phyloP scores from a whole-genome alignment of 1,140 invertebrate species.

The Atopsyche davidsoni region DNA sequence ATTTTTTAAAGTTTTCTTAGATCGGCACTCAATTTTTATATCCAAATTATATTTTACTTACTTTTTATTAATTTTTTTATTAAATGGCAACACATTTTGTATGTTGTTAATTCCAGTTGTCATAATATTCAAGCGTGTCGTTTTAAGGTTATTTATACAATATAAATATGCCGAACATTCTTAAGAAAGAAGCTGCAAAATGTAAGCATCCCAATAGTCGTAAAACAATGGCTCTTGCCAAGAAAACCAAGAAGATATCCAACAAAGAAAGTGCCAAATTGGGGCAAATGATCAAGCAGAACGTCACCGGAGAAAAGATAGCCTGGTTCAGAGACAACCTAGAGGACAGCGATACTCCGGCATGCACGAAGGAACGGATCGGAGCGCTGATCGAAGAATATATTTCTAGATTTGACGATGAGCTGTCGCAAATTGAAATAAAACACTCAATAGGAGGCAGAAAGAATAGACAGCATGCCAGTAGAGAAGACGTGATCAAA shows the following conservation, averaged over 20 bases:
- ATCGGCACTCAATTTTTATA: too few relatives aligned
- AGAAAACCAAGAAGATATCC: slow-evolving; percentile 57
- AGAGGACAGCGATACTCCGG: slow-evolving; percentile 47
- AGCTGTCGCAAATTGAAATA: slow-evolving; percentile 66
- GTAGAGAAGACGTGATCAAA: slow-evolving; percentile 65
- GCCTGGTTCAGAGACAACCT: slow-evolving; percentile 60
- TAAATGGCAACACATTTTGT: background rate
- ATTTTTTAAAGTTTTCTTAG: too few relatives aligned
- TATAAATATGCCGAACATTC: background rate
- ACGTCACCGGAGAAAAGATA: slow-evolving; percentile 64
- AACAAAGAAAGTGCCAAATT: slow-evolving; percentile 60
- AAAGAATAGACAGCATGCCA: slow-evolving; percentile 68
- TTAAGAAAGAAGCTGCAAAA: slow-evolving; percentile 33
- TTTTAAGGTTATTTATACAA: background rate
- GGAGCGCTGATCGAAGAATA: slow-evolving; percentile 55
- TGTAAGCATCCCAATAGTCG: slow-evolving; percentile 73
- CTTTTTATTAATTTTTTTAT: too few relatives aligned
- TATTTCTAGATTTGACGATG: slow-evolving; percentile 61
- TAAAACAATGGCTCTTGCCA: slow-evolving; percentile 62
- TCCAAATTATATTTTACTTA: too few relatives aligned
- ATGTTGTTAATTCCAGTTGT: background rate
- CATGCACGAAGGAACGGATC: slow-evolving; percentile 52
- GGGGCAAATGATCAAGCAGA: slow-evolving; percentile 60
- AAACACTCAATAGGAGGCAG: slow-evolving; percentile 67
- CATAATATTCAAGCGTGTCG: background rate